Evolutionary conservation across 1,140 invertebrate species (phyloP), one percentile per base, ranked within the genome.

Genomic region (Calephelis virginiensis): DNA sequence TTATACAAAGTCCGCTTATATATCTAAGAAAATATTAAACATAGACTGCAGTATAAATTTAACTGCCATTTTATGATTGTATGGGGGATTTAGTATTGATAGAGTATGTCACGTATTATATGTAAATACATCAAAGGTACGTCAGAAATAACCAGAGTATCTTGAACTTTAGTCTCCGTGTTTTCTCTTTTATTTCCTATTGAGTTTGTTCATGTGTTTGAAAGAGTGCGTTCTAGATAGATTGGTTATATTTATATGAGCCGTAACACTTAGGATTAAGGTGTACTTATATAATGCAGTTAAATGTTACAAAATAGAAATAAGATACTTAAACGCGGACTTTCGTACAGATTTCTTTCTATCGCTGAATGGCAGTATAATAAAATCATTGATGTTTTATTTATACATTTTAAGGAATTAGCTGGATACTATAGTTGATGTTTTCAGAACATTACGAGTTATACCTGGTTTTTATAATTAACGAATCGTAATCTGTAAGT

Each of bases 91-190:
- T 63, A 47, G 62, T 63, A 63, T 49, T 64, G 63, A 64, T 64
- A 64, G 63, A 53, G 50, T 64, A 43, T 64, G 63, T 64, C 49
- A 56, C 49, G 48, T 64, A 40, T 64, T 56, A 56, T 28, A 48
- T 69, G 48, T 47, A 28, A 68, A 60, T 53, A 68, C 62, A 67
- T 61, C 65, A 67, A 65, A 65, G 63, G 38, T 64, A 59, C 53
- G 53, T 59, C 53, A n/a, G 53, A 37, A 59, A 37, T 59, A 59
- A 59, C 53, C 53, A 59, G 53, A 59, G n/a, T 59, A 6, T 37
- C 28, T 59, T 59, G 28, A 59, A 59, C 53, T 59, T 38, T 37
- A n/a, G 37, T n/a, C 53, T 11, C 12, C 7, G 7, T n/a, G 28
- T 59, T 59, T 38, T 59, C 28, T 37, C 53, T 59, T 59, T 8